phyloP scores from a whole-genome alignment of 2,113 vertebrate genomes.

The Pionites leucogaster region DNA sequence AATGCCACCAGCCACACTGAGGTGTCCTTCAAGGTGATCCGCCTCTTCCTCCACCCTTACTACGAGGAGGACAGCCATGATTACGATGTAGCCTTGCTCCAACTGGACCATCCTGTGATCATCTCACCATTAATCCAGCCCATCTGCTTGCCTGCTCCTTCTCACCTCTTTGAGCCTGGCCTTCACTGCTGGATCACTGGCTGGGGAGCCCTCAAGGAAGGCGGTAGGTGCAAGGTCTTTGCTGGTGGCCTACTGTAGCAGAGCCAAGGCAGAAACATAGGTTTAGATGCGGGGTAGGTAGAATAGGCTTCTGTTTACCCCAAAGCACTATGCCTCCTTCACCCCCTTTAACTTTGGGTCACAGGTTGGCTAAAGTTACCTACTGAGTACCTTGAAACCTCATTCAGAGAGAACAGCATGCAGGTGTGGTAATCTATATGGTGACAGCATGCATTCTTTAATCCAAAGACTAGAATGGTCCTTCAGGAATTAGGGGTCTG shows the following conservation, averaged over 20 bases:
- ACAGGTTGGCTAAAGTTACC: background rate
- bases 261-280: background rate
- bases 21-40: constrained; percentile 83
- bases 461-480: background rate
- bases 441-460: background rate
- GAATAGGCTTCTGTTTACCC: background rate
- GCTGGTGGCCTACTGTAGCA: background rate
- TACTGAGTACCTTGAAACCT: background rate
- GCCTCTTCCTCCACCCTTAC: constrained; percentile 87
- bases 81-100: constrained; percentile 90
- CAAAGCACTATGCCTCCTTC: background rate
- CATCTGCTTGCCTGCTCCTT: constrained; percentile 85
- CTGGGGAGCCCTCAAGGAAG: constrained; percentile 87
- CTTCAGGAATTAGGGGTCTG: background rate
- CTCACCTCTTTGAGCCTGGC: constrained; percentile 85
- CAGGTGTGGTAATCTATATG: background rate
- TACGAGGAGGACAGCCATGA: constrained; percentile 87
- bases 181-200: constrained; percentile 92
- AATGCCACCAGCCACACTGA: constrained; percentile 77
- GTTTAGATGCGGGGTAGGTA: background rate
- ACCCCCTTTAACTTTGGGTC: background rate
- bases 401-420: background rate
- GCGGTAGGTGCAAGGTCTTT: constrained; percentile 72
- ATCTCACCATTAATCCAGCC: constrained; percentile 75
- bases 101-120: constrained; percentile 83